phyloP scores from a whole-genome alignment of 2,113 vertebrate genomes.

The Xiphophorus hellerii region DNA sequence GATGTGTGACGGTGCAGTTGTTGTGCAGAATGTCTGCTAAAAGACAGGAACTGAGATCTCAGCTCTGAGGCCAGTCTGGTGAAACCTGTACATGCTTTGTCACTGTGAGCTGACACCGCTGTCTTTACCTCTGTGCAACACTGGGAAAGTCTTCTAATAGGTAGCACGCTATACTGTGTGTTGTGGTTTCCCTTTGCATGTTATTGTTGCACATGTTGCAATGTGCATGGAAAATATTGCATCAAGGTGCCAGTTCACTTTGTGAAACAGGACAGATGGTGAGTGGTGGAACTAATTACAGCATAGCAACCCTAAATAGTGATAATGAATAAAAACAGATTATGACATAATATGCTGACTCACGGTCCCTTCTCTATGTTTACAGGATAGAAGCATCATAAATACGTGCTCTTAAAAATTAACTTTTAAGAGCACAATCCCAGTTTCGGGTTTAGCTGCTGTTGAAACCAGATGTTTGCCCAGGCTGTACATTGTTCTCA shows the following conservation, averaged over 20 bases:
- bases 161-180: conserved; percentile 35
- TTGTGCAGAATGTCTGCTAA: conserved; percentile 35
- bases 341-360: conserved; percentile 16
- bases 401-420: neutral
- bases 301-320: neutral
- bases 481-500: neutral
- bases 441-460: neutral
- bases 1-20: conserved; percentile 1
- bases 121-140: conserved; percentile 25
- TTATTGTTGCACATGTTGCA: conserved; percentile 15
- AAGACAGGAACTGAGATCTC: conserved; percentile 61
- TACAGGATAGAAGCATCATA: neutral
- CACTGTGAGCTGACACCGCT: conserved; percentile 44
- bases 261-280: conserved; percentile 14
- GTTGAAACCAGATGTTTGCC: neutral
- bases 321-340: conserved; percentile 6
- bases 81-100: conserved; percentile 60
- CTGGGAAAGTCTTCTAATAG: conserved; percentile 12
- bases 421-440: conserved; percentile 11
- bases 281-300: conserved; percentile 7
- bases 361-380: neutral
- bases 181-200: conserved; percentile 44
- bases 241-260: neutral
- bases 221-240: conserved; percentile 1
- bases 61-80: conserved; percentile 58